A percentile compares a stretch with the other conserved stretches of the same genome.
Conservation (phyloP, 1,140 invertebrate genomes). For the Drosophila bipectinata region DNA sequence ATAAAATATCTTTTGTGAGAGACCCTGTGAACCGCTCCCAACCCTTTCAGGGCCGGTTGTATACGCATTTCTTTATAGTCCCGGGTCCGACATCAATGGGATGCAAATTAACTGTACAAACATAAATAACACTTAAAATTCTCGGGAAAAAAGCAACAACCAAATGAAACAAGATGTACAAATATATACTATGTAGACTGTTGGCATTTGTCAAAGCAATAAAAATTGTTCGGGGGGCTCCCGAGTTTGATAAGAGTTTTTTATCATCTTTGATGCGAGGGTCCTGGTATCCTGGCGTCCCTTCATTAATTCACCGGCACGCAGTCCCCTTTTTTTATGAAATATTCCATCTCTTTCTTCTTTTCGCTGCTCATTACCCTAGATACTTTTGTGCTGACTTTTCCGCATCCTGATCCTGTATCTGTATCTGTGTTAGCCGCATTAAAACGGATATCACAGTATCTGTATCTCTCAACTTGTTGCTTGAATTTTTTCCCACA, state of each 20-base stretch:
- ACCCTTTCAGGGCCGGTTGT: conserved; percentile 32
- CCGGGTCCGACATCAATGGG: conserved; percentile 67
- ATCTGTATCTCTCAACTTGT: conserved; percentile 54
- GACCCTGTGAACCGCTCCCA: conserved; percentile 60
- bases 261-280: conserved; percentile 39
- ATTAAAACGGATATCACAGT: not conserved
- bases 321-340: conserved; percentile 28
- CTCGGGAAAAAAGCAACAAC: conserved; percentile 42
- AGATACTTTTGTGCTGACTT: conserved; percentile 56
- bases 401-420: conserved; percentile 16
- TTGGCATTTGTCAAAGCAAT: conserved; percentile 77
- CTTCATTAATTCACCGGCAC: conserved; percentile 75
- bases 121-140: conserved; percentile 81
- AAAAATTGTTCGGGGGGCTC: conserved; percentile 69
- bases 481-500: conserved; percentile 47
- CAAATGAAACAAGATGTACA: conserved; percentile 17
- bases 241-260: conserved; percentile 58
- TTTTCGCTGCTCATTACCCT: conserved; percentile 61
- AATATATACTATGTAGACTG: conserved; percentile 13
- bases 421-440: conserved; percentile 7
- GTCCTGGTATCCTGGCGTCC: conserved; percentile 13
- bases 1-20: conserved; percentile 74
- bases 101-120: conserved; percentile 83
- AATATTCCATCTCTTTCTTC: conserved; percentile 1
- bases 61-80: conserved; percentile 19